These are phyloP conservation scores for Lepisosteus oculatus DNA, from an alignment of 2,113 vertebrate species.

Conservation along the genomic window DNA sequence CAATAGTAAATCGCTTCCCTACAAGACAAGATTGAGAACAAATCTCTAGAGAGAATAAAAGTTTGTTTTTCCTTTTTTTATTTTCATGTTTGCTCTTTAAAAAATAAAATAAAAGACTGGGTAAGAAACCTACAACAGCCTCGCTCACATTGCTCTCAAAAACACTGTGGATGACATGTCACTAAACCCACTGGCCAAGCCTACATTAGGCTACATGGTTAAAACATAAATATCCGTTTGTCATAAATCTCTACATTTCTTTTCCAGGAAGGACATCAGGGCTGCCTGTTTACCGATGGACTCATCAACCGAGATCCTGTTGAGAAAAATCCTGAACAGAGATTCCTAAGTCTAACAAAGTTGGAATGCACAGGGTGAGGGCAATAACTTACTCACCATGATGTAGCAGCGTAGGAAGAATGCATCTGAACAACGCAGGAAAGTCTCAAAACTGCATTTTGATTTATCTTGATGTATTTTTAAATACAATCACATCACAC, in stretches of 20 bases:
- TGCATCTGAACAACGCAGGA: neutral
- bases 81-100: slow-evolving; percentile 36
- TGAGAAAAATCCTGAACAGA: slow-evolving; percentile 11
- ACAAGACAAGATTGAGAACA: neutral
- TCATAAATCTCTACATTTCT: neutral
- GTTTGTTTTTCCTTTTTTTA: slow-evolving; percentile 29
- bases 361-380: slow-evolving; percentile 14
- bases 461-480: too few relatives aligned
- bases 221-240: slow-evolving; percentile 2
- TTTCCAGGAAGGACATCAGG: slow-evolving; percentile 8
- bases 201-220: slow-evolving; percentile 22
- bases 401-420: slow-evolving; percentile 4
- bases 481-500: too few relatives aligned
- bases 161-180: neutral
- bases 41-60: slow-evolving; percentile 2
- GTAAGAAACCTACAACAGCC: slow-evolving; percentile 34
- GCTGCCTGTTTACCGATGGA: neutral
- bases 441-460: neutral
- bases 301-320: slow-evolving; percentile 11
- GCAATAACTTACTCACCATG: slow-evolving; percentile 16
- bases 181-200: slow-evolving; percentile 17
- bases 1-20: neutral
- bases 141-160: slow-evolving; percentile 18
- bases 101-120: slow-evolving; percentile 42
- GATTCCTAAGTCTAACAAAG: neutral